These are phyloP conservation scores for Podocnemis expansa DNA, from an alignment of 2,113 vertebrate species.

Conservation along the genomic window DNA sequence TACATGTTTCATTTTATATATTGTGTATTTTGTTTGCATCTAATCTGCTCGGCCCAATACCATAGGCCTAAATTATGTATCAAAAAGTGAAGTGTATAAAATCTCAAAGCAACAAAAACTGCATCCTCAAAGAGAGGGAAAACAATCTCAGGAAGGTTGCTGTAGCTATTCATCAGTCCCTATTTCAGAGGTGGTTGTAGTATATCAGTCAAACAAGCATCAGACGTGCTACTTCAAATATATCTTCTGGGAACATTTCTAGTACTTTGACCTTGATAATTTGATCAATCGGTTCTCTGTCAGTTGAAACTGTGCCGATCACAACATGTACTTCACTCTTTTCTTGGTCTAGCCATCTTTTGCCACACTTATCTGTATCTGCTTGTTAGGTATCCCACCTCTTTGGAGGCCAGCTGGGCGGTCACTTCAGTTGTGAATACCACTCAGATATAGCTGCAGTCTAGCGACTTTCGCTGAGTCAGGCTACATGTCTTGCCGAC, in stretches of 20 bases:
- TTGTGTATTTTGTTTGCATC: background rate
- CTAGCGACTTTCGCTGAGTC: no score
- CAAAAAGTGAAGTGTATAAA: background rate
- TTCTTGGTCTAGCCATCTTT: no score
- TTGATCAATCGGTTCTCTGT: no score
- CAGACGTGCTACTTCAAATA: background rate
- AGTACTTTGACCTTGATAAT: no score
- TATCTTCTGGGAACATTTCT: background rate
- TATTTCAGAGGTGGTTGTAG: background rate
- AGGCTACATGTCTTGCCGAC: no score
- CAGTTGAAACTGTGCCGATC: no score
- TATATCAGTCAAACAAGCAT: background rate
- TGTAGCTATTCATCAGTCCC: background rate
- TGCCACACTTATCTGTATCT: no score
- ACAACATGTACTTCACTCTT: no score
- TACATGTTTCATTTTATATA: background rate
- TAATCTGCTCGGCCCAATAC: background rate
- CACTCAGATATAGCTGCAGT: no score
- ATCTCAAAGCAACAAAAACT: background rate
- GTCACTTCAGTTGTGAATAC: no score
- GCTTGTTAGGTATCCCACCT: no score
- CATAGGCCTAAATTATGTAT: background rate
- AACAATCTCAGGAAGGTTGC: background rate
- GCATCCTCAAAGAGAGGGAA: background rate
- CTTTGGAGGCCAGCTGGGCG: no score